Conservation (phyloP, 1,140 invertebrate species). For the Neocloeon triangulifer region DNA sequence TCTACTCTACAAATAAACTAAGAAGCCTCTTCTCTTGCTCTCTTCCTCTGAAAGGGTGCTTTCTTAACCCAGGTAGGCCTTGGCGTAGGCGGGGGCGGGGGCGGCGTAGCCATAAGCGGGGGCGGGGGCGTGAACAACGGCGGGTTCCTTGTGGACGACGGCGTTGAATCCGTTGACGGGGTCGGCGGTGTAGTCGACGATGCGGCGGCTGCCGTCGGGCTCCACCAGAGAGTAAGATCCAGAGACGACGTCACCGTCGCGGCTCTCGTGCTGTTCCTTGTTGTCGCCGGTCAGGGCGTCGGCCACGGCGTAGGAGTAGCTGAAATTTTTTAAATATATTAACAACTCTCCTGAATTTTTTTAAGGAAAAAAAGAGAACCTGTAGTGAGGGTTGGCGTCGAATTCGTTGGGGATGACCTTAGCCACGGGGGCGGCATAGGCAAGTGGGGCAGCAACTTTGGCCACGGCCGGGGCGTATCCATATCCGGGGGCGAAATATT, state of each 20-base stretch:
- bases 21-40: no score
- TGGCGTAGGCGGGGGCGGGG: no score
- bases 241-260: constrained; percentile 30
- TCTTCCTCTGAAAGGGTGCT: no score
- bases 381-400: constrained; percentile 31
- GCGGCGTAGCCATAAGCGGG: constrained; percentile 7
- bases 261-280: constrained; percentile 32
- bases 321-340: no score
- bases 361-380: no score
- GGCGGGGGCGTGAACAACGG: constrained; percentile 11
- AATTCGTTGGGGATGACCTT: no score
- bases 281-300: constrained; percentile 33
- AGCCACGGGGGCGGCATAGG: constrained; percentile 21
- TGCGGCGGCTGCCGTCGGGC: constrained; percentile 27
- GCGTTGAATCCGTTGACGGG: constrained; percentile 34
- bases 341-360: no score
- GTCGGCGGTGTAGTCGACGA: constrained; percentile 29
- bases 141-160: constrained; percentile 22
- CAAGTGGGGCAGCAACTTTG: constrained; percentile 12
- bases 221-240: constrained; percentile 32
- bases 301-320: constrained; percentile 31
- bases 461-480: constrained; percentile 8
- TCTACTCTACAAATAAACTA: no score
- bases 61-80: no score
- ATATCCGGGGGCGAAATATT: constrained; percentile 10